phyloP scores from a whole-genome alignment of 2,113 vertebrate species.

The Sterna hirundo region DNA sequence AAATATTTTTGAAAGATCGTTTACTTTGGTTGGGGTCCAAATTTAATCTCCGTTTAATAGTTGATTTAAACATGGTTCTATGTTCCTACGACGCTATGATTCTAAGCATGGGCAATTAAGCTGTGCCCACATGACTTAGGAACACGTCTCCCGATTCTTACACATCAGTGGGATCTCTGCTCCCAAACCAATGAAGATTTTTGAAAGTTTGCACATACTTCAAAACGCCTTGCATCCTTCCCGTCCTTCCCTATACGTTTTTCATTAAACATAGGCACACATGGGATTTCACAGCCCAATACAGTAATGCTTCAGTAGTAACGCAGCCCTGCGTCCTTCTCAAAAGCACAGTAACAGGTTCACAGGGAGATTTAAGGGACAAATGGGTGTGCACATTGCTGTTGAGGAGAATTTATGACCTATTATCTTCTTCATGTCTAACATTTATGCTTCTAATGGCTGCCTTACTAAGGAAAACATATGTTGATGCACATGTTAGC shows the following conservation, averaged over 20 bases:
- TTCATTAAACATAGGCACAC: not conserved
- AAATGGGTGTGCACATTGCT: not conserved
- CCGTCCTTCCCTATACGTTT: not conserved
- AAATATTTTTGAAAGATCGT: not conserved
- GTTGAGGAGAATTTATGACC: not conserved
- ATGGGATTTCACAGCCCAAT: not conserved
- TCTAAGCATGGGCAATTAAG: not conserved
- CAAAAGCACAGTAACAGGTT: not conserved
- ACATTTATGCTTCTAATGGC: not conserved
- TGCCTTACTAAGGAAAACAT: not conserved
- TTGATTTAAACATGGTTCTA: not conserved
- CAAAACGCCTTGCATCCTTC: not conserved
- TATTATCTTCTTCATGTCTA: not conserved
- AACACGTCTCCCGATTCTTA: not conserved
- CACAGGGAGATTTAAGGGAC: not conserved
- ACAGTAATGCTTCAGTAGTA: not conserved
- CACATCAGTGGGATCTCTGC: not conserved
- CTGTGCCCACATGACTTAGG: not conserved
- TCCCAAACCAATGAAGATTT: not conserved
- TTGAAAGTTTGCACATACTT: not conserved
- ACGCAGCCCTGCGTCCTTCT: not conserved
- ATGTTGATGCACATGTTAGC: not conserved
- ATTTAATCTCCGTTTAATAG: not conserved
- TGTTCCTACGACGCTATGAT: not conserved
- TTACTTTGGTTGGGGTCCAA: not conserved